These are phyloP conservation scores for Melipona quadrifasciata DNA, from an alignment of 1,140 invertebrate genomes.

Conservation along the genomic window DNA sequence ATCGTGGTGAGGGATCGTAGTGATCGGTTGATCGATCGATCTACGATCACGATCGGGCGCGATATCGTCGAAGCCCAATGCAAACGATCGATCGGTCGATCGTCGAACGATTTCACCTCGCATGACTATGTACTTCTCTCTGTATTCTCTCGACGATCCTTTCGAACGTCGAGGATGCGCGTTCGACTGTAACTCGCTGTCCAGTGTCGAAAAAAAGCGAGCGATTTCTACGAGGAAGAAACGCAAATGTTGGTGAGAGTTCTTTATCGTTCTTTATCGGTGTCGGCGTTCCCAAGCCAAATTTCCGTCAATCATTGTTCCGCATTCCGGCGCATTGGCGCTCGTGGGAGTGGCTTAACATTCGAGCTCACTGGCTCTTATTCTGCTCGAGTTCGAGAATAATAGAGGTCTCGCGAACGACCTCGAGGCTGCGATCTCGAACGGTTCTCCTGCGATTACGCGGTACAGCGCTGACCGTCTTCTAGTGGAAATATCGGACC, in stretches of 20 bases:
- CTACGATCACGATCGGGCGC: conserved; percentile 54
- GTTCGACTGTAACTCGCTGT: background rate
- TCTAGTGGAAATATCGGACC: conserved; percentile 27
- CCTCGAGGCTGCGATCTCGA: conserved; percentile 32
- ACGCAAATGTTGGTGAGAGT: background rate
- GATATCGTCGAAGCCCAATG: conserved; percentile 47
- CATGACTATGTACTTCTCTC: conserved; percentile 58
- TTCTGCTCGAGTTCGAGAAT: conserved; percentile 50
- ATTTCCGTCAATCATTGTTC: conserved; percentile 50
- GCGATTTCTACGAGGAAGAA: conserved; percentile 12
- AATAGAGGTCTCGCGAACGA: conserved; percentile 56
- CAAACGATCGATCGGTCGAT: conserved; percentile 63
- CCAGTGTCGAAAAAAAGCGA: background rate
- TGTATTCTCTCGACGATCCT: conserved; percentile 16
- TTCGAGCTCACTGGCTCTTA: conserved; percentile 30
- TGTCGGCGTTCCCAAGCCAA: background rate
- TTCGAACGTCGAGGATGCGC: conserved; percentile 18
- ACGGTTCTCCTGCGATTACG: conserved; percentile 38
- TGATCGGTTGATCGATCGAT: conserved; percentile 60
- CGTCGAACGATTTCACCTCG: conserved; percentile 64
- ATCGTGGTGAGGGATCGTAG: conserved; percentile 30
- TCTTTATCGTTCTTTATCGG: background rate
- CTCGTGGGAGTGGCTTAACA: conserved; percentile 42
- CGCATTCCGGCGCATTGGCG: conserved; percentile 30
- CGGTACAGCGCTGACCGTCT: conserved; percentile 27